Base-by-base conservation (phyloP, 2,113 vertebrate species). In the Psammodynastes pulverulentus region DNA sequence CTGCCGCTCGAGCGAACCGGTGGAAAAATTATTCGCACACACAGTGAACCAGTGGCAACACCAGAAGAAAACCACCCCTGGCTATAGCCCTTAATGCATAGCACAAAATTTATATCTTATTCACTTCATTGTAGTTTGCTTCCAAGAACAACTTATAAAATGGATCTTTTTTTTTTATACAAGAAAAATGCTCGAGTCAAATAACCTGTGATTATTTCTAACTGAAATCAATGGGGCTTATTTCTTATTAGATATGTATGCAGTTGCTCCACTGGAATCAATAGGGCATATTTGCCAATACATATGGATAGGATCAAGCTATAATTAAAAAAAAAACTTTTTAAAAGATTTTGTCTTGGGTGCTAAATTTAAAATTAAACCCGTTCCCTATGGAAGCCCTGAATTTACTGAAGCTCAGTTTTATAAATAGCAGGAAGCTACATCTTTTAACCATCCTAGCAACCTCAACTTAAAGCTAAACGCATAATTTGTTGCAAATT, bases 401-500 rank as follows among this genome's bases (percentile, higher is more conserved):
- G 93, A 86, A 91, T 0, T 0, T 0, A 0, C 90, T 93, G 52
- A 95, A 95, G 93, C 26, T 90, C 48, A 84, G 90, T 94, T 93
- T 94, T 96, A 95, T 94, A 94, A 97, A 94, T 94, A 96, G 94
- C 93, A 94, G 91, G 6, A 89, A 92, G 93, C 86, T 95, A 96
- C 67, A 86, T 94, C 95, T 95, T 95, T 92, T 87, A 95, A 84
- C 92, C 93, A 95, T 94, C 48, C 51, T 87, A 91, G 53, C 95
- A 95, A 93, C 95, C 88, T 95, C 94, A 94, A 95, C 96, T 96
- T 97, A 94, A 96, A 90, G 88, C 95, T 96, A 96, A 97, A 95
- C 94, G 94, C 94, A 95, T 97, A 96, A 97, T 97, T 96, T 96
- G 95, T 95, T 96, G 92, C 95, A 96, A 97, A 97, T 97, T 97